These are phyloP conservation scores for Orestias chungarensis DNA, from an alignment of 2,797 vertebrate genomes.

Conservation along the genomic window DNA sequence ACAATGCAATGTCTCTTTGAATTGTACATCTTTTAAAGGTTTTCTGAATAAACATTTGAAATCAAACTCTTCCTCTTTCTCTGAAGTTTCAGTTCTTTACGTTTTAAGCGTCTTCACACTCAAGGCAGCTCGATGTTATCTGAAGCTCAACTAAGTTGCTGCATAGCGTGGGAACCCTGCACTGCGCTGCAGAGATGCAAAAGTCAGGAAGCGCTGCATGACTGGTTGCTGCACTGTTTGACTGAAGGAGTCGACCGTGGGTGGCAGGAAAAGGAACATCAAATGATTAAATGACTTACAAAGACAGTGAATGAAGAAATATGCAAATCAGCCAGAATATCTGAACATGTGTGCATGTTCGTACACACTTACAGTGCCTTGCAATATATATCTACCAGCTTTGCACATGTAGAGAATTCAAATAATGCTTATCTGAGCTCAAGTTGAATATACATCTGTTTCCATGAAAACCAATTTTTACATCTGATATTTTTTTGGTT, in stretches of 20 bases:
- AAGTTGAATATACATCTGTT: not conserved
- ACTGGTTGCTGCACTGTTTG: slow-evolving; percentile 13
- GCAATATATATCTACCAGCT: not conserved
- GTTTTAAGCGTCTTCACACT: slow-evolving; percentile 9
- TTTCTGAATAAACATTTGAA: slow-evolving; percentile 77
- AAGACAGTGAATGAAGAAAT: slow-evolving; percentile 5
- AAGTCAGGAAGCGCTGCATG: slow-evolving; percentile 51
- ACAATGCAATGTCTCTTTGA: slow-evolving; percentile 53
- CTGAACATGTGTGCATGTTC: slow-evolving; percentile 60
- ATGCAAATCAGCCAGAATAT: slow-evolving; percentile 29
- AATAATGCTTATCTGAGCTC: not conserved
- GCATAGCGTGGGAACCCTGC: slow-evolving; percentile 20
- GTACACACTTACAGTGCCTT: slow-evolving; percentile 69
- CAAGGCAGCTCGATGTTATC: slow-evolving; percentile 3
- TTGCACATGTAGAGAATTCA: not conserved
- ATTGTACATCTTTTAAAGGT: slow-evolving; percentile 57
- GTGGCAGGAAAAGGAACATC: slow-evolving; percentile 29
- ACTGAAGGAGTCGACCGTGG: slow-evolving; percentile 32
- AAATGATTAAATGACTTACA: not conserved
- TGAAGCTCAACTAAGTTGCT: slow-evolving; percentile 4
- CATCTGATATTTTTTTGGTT: too few relatives aligned
- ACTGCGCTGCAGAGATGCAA: slow-evolving; percentile 19
- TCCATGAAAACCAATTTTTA: not conserved
- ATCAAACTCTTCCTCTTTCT: slow-evolving; percentile 52
- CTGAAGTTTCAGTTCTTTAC: slow-evolving; percentile 50